Evolutionary conservation across 2,888 invertebrate genomes (phyloP), one percentile per base, ranked within the genome.

Genomic region (Clunio marinus): DNA sequence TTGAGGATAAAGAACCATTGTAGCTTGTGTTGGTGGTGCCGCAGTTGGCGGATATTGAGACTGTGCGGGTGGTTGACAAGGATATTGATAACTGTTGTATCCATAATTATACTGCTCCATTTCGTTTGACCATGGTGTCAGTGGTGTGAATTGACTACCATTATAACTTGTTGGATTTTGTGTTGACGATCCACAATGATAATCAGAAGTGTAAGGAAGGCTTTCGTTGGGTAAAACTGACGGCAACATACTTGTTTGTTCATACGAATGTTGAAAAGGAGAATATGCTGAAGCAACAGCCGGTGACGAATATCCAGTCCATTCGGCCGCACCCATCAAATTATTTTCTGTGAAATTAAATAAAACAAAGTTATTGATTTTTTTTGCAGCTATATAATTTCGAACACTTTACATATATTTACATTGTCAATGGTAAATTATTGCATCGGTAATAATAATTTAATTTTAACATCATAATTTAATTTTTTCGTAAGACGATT

Each of bases 1-100:
- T 74, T 89, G 89, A 0, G 91, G 91, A 74, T 84, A 86, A 0
- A 91, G 83, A 20, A 91, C 86, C 85, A 91, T 87, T 69, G 86
- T 83, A 1, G 87, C 83, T 4, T 37, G 27, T 15, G 32, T 8
- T 20, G 32, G 32, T 3, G 80, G 80, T 0, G 86, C 73, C 2
- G 76, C 72, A 27, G 77, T 77, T 3, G 75, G 74, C 8, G 76
- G 72, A 59, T 74, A 74, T 60, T 75, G 76, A 20, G 75, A 72
- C 51, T 76, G 76, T 1, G 76, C 74, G 10, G 70, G 22, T 13
- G 77, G 51, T 17, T 82, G 72, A 83, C 84, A 69, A 84, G 82
- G 84, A 80, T 90, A 89, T 74, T 87, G 86, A 74, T 87, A 87
- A 75, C 87, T 87, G 75, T 88, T 86, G 77, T 87, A 88, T 70